Evolutionary conservation across 2,797 vertebrate genomes (phyloP), one percentile per base, ranked within the genome.

Genomic region (Acridotheres tristis): DNA sequence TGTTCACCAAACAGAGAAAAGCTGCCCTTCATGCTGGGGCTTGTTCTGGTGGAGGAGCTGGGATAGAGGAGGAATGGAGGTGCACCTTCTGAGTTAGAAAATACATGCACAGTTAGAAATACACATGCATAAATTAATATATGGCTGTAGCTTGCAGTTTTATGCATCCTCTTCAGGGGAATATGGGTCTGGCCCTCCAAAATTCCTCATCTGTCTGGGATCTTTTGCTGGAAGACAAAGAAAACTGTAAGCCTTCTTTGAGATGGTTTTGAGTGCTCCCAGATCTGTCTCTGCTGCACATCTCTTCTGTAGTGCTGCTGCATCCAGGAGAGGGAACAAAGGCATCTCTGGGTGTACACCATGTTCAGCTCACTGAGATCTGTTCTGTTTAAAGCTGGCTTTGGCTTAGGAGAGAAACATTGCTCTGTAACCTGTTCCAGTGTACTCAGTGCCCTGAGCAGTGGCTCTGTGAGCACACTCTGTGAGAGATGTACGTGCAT

Each of bases 401-500:
- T 9, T 18, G 47, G 17, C 12, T 11, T 47, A 20, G 57, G 43
- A 84, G 51, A 50, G 47, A 27, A 61, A 5, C 22, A 1, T 5
- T 73, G 73, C 65, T 80, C 55, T 76, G 30, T 8, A 9, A 30
- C 7, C 1, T 6, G 15, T 43, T 76, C 15, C 47, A 74, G 47
- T 6, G 63, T 3, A 1, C 7, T 32, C 5, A 1, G 18, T 26
- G 1, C 22, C 13, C 59, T 27, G 71, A 48, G 65, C 32, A n/a
- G 30, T 3, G n/a, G 16, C 22, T n/a, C 3, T 47, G 62, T 30
- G 81, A 83, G 34, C 21, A 25, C 51, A 19, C 43, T 9, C 10
- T 14, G 57, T 13, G 40, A 21, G 51, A 26, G 42, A 29, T 13
- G n/a, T 2, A 10, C 17, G 0, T 7, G 16, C 7, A 1, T 9